These are phyloP conservation scores for Heliconius hewitsoni DNA, from an alignment of 1,140 invertebrate species.

Conservation along the genomic window DNA sequence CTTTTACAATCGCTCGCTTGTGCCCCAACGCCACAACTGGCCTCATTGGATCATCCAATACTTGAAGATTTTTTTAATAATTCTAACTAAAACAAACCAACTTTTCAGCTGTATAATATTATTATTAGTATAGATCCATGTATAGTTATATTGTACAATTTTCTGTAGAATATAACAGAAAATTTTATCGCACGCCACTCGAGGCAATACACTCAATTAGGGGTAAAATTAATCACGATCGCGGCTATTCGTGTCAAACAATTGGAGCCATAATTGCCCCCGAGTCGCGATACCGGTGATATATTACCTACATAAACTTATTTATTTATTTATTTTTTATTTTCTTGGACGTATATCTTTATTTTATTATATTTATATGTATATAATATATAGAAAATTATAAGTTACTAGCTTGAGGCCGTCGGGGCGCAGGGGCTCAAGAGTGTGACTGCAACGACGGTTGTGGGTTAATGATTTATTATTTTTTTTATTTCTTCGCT, in stretches of 20 bases:
- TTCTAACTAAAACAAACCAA: too few relatives aligned
- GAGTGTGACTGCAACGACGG: too few relatives aligned
- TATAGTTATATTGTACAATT: neutral
- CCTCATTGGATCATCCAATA: too few relatives aligned
- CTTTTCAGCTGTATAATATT: neutral
- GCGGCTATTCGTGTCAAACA: constrained; percentile 9
- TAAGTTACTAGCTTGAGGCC: too few relatives aligned
- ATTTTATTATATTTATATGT: too few relatives aligned
- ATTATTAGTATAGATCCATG: neutral
- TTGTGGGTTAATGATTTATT: too few relatives aligned
- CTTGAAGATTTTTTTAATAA: too few relatives aligned
- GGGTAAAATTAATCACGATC: constrained; percentile 12
- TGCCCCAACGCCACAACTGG: too few relatives aligned
- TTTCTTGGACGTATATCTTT: neutral
- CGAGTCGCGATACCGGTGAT: neutral
- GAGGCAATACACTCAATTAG: constrained; percentile 8
- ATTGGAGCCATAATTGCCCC: neutral
- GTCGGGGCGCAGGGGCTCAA: too few relatives aligned
- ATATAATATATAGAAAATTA: too few relatives aligned
- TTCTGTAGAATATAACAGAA: neutral
- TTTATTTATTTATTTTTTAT: neutral
- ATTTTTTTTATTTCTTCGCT: too few relatives aligned
- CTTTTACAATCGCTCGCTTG: too few relatives aligned
- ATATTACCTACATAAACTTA: neutral
- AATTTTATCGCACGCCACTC: neutral